These are phyloP conservation scores for Myotis findleyi DNA, from an alignment of 2,797 vertebrate species.

Conservation along the genomic window DNA sequence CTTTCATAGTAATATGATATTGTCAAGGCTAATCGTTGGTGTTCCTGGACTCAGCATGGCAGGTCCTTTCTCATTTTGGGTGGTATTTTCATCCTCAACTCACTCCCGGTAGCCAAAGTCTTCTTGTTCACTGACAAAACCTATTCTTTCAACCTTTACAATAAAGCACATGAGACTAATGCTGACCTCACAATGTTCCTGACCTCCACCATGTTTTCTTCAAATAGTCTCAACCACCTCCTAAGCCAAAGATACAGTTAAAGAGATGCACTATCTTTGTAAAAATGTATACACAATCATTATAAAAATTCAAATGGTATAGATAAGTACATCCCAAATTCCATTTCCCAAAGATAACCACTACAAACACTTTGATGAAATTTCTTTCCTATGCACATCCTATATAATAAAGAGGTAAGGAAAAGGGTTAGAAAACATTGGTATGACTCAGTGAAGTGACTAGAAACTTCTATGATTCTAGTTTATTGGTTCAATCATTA, in stretches of 20 bases:
- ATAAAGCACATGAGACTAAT: neutral
- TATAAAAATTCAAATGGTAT: constrained; percentile 39
- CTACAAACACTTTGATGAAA: neutral
- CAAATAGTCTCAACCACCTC: neutral
- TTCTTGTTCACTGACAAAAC: neutral
- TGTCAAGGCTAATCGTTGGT: neutral
- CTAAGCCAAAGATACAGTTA: neutral
- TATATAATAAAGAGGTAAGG: too few species aligned
- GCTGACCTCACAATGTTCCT: neutral
- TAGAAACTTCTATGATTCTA: neutral
- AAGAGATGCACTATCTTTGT: neutral
- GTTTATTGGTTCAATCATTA: neutral
- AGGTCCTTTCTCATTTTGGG: neutral
- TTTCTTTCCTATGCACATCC: neutral
- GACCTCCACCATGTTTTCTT: neutral
- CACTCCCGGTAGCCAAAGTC: neutral
- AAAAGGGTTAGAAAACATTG: neutral
- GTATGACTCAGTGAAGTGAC: neutral
- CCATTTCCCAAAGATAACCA: neutral
- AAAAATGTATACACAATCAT: neutral
- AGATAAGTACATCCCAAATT: constrained; percentile 21
- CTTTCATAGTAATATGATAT: constrained; percentile 7
- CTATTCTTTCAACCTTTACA: neutral
- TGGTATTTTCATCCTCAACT: neutral
- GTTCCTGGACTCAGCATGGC: neutral